Base-by-base conservation (phyloP, 2,113 vertebrate genomes). In the Grallaria varia region DNA sequence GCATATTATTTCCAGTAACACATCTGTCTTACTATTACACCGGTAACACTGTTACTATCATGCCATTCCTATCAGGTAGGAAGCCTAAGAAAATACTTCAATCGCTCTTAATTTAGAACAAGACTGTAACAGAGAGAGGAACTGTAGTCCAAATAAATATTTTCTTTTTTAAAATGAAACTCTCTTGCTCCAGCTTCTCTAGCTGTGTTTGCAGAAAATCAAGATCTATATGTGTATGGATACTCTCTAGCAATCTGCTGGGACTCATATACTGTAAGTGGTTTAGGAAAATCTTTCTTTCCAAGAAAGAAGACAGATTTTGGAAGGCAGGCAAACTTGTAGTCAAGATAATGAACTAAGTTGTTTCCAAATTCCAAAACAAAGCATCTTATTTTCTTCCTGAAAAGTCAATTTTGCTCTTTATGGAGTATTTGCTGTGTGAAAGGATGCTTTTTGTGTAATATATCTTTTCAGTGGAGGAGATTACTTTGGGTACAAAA, bases 351-450 rank as follows among this genome's bases (percentile, higher is more conserved):
- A 94, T 14, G 64, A 93, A 72, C 19, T 55, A 87, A 89, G 24
- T 80, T 84, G 79, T 80, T 98, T 96, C 62, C 68, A 92, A 92
- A 95, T 94, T 96, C 76, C n/a, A 42, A 94, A 90, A 28, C 66
- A 73, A 95, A 74, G 83, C n/a, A 78, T 69, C 96, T 77, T 2
- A 96, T n/a, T 93, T 90, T 55, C 31, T 96, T 86, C 50, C 42
- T 53, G 78, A 55, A 96, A 96, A 94, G 92, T 71, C 69, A 68
- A 5, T 89, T 91, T 89, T 69, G 56, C 95, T 97, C 58, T 93
- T 93, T 72, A 91, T 27, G 28, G 75, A 94, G 31, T 76, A 87
- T 76, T 72, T 68, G 62, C 27, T 33, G 22, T 19, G 21, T 37
- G 91, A 95, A 91, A 96, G 60, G 76, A 82, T 87, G 81, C 60